A percentile compares a stretch with the other conserved stretches of the same genome.
Conservation (phyloP, 2,113 vertebrate species). For the Rhodinocichla rosea region DNA sequence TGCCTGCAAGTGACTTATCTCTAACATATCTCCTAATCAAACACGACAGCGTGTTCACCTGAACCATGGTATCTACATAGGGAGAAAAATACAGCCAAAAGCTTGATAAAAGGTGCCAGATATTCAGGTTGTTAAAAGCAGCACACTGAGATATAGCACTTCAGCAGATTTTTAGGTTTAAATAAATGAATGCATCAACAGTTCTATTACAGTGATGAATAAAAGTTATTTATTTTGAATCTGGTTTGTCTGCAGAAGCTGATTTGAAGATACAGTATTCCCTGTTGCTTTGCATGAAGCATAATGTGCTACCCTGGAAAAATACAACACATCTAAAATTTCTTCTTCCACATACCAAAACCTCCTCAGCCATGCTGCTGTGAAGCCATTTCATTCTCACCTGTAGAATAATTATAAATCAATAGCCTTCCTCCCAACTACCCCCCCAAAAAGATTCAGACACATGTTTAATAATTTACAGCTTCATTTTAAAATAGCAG, state of each 20-base stretch:
- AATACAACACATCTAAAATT: neutral
- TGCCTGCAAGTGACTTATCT: neutral
- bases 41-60: neutral
- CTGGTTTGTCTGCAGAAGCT: neutral
- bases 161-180: slow-evolving; percentile 8
- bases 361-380: neutral
- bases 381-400: neutral
- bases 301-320: neutral
- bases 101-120: neutral
- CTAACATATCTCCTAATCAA: slow-evolving; percentile 7
- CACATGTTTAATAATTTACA: neutral
- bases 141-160: neutral
- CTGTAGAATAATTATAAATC: neutral
- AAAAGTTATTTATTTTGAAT: slow-evolving; percentile 22
- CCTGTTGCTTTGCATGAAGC: neutral
- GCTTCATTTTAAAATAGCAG: slow-evolving; percentile 6
- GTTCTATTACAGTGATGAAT: neutral
- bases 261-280: slow-evolving; percentile 4
- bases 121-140: neutral
- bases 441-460: neutral
- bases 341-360: neutral
- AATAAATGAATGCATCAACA: slow-evolving; percentile 17
- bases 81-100: slow-evolving; percentile 11
- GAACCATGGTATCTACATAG: neutral
- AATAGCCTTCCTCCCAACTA: neutral